A percentile compares a stretch with the other conserved stretches of the same genome.
Conservation (phyloP, 2,797 vertebrate genomes). For the Pelochelys cantorii region DNA sequence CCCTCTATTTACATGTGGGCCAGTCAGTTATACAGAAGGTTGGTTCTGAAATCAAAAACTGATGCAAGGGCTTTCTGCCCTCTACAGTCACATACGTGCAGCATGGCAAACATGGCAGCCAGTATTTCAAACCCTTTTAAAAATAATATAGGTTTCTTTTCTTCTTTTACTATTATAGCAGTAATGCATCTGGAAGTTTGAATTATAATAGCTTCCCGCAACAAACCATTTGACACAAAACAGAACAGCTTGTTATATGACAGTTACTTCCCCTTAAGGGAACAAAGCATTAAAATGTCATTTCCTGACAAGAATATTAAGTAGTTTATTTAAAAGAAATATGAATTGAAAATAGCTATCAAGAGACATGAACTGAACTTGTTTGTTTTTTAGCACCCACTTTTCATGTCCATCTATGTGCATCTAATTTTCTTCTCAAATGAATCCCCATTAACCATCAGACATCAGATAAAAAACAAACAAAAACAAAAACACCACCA, state of each 20-base stretch:
- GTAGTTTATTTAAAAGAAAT: conserved; percentile 80
- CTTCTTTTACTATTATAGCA: conserved; percentile 76
- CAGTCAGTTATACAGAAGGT: conserved; percentile 72
- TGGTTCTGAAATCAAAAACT: conserved; percentile 48
- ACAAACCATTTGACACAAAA: conserved; percentile 78
- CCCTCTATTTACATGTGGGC: conserved; percentile 77
- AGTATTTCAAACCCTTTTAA: conserved; percentile 72
- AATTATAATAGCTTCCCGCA: conserved; percentile 85
- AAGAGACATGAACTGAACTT: conserved; percentile 80
- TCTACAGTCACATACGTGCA: conserved; percentile 76
- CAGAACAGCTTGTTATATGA: conserved; percentile 79
- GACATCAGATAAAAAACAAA: conserved; percentile 64
- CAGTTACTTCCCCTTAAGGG: conserved; percentile 77
- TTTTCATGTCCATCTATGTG: conserved; percentile 81
- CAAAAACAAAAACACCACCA: too few relatives aligned
- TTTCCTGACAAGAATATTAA: conserved; percentile 80
- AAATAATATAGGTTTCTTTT: conserved; percentile 33
- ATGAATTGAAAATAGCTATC: conserved; percentile 79
- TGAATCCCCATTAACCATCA: conserved; percentile 72
- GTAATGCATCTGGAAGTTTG: conserved; percentile 81
- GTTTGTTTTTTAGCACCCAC: conserved; percentile 84
- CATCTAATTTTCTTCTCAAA: conserved; percentile 78
- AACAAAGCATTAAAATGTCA: conserved; percentile 77
- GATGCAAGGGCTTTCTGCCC: conserved; percentile 51
- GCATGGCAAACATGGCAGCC: conserved; percentile 80